Evolutionary conservation across 2,797 vertebrate species (phyloP), one percentile per base, ranked within the genome.

Genomic region (Argentina silus): DNA sequence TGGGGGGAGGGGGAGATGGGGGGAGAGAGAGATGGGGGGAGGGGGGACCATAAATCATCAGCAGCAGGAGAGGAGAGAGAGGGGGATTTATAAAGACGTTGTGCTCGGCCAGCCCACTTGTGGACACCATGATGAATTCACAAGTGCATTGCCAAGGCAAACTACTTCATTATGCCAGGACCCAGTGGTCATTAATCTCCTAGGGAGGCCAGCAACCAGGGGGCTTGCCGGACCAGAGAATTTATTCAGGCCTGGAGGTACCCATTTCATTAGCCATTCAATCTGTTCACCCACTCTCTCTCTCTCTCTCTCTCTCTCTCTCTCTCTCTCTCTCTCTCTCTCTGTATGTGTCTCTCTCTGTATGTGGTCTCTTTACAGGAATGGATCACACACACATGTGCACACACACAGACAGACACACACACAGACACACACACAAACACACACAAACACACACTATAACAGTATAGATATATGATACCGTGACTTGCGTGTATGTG

Each of bases 61-160:
- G 92, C 95, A 95, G 96, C 94, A 87, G 93, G 94, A 91, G 88
- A 83, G 89, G 83, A 93, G 93, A 94, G 89, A 90, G 93, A 93
- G 94, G 91, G 94, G 95, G 96, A 96, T 96, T 97, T 97, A 97
- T 96, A 96, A 96, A 97, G 96, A 96, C 94, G 95, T 95, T 94
- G 95, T 90, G 90, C 89, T 94, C 90, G 81, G 93, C 95, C 94
- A 94, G 94, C 94, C 94, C 94, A 94, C 94, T 96, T 95, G 94
- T 96, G 95, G 96, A 96, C 95, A 95, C 94, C 89, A 93, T 95
- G 95, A 97, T 96, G 95, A 98, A 97, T 97, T 96, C 95, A 95
- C 92, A 93, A 95, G 94, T 92, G 92, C 90, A 94, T 93, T 96
- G 95, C 95, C 95, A 95, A 95, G 93, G 93, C 92, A 95, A 95